Evolutionary conservation across 2,797 vertebrate species (phyloP).

Genomic region (Cetoscarus ocellatus): DNA sequence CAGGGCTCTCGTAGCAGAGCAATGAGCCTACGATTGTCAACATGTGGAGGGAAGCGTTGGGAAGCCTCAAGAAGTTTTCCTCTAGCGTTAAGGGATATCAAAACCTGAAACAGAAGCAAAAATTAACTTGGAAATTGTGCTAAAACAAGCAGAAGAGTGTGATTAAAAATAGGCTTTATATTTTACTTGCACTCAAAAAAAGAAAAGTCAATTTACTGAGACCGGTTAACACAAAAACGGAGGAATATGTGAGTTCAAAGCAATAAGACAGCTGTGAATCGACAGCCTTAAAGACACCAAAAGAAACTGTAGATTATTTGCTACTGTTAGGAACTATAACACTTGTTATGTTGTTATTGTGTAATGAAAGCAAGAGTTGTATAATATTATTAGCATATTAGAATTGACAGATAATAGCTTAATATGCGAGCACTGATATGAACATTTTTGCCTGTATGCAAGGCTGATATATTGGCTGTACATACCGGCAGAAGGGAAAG

Average conservation of each 20-base stretch:
- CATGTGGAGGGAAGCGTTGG: conserved; percentile 50
- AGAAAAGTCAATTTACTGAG: neutral
- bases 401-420: no score
- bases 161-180: neutral
- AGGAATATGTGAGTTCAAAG: neutral
- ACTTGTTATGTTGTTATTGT: neutral
- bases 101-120: conserved; percentile 63
- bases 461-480: no score
- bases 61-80: conserved; percentile 70
- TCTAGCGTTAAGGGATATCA: conserved; percentile 73
- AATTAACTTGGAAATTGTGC: neutral
- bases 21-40: conserved; percentile 73
- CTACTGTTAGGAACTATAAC: neutral
- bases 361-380: no score
- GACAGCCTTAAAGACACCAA: neutral
- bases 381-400: no score
- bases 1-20: conserved; percentile 39
- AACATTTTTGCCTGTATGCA: no score
- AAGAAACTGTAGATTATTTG: conserved; percentile 4
- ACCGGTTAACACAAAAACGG: neutral
- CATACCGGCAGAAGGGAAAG: no score
- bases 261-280: neutral
- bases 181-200: neutral
- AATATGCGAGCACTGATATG: no score
- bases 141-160: neutral